These are phyloP conservation scores for Passer domesticus DNA, from an alignment of 2,113 vertebrate genomes.

Conservation along the genomic window DNA sequence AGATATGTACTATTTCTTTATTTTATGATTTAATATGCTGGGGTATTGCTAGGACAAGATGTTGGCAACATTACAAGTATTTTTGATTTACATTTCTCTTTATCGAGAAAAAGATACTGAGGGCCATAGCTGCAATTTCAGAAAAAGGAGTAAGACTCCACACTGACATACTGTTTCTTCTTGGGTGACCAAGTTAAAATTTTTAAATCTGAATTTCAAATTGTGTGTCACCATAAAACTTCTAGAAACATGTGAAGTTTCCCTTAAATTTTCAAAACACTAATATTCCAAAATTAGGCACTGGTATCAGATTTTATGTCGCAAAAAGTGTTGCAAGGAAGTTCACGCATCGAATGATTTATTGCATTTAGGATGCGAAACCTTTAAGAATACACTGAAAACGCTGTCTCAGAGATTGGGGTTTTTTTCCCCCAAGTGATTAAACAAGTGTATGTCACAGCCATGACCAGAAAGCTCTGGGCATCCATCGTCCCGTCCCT, in stretches of 20 bases:
- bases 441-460: not conserved
- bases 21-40: not conserved
- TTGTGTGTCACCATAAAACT: not conserved
- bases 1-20: not conserved
- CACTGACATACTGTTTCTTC: not conserved
- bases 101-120: not conserved
- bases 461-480: not conserved
- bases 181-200: not conserved
- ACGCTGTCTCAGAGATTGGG: fast-evolving
- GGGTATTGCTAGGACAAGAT: not conserved
- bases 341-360: not conserved
- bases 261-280: not conserved
- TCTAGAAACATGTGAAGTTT: not conserved
- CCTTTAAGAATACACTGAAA: not conserved
- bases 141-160: not conserved
- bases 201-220: not conserved
- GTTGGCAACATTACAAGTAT: not conserved
- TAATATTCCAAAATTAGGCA: not conserved
- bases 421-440: not conserved
- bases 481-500: not conserved
- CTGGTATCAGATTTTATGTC: not conserved
- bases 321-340: not conserved
- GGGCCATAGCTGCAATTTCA: not conserved
- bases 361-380: not conserved
- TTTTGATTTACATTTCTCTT: conserved; percentile 17